Evolutionary conservation across 2,797 vertebrate genomes (phyloP).

Genomic region (Macropus fuliginosus): DNA sequence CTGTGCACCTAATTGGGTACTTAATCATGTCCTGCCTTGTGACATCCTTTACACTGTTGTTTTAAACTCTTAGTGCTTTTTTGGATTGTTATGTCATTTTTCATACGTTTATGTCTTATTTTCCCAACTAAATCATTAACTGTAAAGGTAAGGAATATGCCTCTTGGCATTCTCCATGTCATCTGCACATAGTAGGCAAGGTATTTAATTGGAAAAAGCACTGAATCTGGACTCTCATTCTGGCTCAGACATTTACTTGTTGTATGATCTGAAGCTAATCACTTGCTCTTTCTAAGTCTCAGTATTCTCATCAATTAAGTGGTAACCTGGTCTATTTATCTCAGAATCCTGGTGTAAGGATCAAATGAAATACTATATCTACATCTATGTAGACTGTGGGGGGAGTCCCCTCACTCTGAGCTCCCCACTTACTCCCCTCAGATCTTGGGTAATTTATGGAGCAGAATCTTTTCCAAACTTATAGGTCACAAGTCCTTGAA

Average conservation of each 20-base stretch:
- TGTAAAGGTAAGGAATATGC: not conserved
- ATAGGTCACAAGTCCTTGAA: not conserved
- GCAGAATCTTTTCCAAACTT: not conserved
- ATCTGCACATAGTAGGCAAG: not conserved
- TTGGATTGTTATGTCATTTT: not conserved
- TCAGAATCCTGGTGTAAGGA: not conserved
- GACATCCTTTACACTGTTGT: not conserved
- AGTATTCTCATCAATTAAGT: conserved; percentile 28
- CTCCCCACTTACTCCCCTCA: not conserved
- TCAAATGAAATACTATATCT: not conserved
- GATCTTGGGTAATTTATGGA: not conserved
- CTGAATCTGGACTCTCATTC: not conserved
- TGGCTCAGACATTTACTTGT: not conserved
- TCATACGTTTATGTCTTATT: not conserved
- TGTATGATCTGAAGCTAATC: conserved; percentile 8
- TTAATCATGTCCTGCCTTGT: too few species aligned
- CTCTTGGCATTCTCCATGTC: not conserved
- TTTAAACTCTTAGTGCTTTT: not conserved
- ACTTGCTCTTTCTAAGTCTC: conserved; percentile 25
- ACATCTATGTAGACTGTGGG: not conserved
- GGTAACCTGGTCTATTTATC: not conserved
- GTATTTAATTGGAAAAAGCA: not conserved
- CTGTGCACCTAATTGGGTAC: too few species aligned
- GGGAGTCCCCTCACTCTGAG: not conserved
- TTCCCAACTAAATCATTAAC: not conserved